Evolutionary conservation across 1,140 invertebrate genomes (phyloP).

Genomic region (Anoplophora glabripennis): DNA sequence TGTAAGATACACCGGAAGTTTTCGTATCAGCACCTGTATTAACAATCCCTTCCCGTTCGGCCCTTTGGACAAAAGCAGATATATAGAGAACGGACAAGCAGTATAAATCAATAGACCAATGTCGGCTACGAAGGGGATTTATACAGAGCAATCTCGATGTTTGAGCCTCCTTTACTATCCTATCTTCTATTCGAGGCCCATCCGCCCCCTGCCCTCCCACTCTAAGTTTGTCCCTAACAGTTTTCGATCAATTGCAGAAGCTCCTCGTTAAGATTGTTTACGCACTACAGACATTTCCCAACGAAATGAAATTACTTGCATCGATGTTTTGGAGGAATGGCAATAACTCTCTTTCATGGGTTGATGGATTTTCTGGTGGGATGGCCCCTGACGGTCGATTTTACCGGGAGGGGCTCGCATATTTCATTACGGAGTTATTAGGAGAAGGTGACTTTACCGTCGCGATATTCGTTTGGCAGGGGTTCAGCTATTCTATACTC

Average conservation of each 20-base stretch:
- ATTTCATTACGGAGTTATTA: too few species aligned
- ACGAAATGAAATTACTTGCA: constrained; percentile 27
- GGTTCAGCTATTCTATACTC: too few species aligned
- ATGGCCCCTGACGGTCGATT: constrained; percentile 4
- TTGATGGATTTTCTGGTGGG: neutral
- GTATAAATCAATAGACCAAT: constrained; percentile 37
- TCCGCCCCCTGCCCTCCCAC: constrained; percentile 15
- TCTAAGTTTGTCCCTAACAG: constrained; percentile 20
- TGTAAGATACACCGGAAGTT: too few species aligned
- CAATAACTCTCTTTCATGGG: too few species aligned
- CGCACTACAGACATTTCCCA: constrained; percentile 29
- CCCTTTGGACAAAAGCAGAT: constrained; percentile 18
- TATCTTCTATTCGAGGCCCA: constrained; percentile 13
- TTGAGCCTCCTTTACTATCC: constrained; percentile 14
- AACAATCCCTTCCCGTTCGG: neutral
- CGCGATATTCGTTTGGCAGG: too few species aligned
- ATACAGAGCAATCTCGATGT: constrained; percentile 32
- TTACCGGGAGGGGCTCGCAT: too few species aligned
- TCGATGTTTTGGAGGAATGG: neutral
- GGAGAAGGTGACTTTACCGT: too few species aligned
- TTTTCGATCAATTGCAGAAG: constrained; percentile 34
- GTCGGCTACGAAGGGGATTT: constrained; percentile 15
- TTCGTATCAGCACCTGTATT: too few species aligned
- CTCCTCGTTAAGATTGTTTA: constrained; percentile 35
- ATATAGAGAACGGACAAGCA: constrained; percentile 19